Evolutionary conservation across 2,797 vertebrate species (phyloP).

Genomic region (Acanthornis magna): DNA sequence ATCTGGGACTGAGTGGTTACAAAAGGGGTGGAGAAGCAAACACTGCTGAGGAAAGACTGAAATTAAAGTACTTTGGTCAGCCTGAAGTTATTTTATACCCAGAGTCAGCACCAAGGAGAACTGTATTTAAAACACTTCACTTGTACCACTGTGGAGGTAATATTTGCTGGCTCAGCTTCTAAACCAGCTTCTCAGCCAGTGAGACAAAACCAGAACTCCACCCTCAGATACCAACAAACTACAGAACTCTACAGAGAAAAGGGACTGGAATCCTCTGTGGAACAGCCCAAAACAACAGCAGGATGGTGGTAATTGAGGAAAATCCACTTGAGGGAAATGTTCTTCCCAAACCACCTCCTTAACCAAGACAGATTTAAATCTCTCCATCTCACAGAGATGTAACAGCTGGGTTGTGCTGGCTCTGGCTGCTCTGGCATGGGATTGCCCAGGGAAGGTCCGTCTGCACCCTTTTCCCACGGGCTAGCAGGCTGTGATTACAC

Average conservation of each 20-base stretch:
- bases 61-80: not conserved
- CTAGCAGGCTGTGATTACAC: not conserved
- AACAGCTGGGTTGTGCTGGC: not conserved
- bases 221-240: not conserved
- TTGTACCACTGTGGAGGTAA: not conserved
- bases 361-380: fast-evolving
- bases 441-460: not conserved
- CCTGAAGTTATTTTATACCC: not conserved
- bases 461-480: not conserved
- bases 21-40: not conserved
- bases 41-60: not conserved
- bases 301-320: not conserved
- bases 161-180: not conserved
- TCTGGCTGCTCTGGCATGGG: fast-evolving
- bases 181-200: not conserved
- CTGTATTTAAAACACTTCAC: not conserved
- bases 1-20: not conserved
- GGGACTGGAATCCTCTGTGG: not conserved
- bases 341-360: not conserved
- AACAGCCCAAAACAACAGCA: not conserved
- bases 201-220: not conserved
- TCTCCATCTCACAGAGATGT: fast-evolving
- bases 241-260: not conserved
- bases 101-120: not conserved
- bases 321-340: not conserved